Conservation (phyloP, 2,888 invertebrate genomes). For the Melangyna quadrimaculata region DNA sequence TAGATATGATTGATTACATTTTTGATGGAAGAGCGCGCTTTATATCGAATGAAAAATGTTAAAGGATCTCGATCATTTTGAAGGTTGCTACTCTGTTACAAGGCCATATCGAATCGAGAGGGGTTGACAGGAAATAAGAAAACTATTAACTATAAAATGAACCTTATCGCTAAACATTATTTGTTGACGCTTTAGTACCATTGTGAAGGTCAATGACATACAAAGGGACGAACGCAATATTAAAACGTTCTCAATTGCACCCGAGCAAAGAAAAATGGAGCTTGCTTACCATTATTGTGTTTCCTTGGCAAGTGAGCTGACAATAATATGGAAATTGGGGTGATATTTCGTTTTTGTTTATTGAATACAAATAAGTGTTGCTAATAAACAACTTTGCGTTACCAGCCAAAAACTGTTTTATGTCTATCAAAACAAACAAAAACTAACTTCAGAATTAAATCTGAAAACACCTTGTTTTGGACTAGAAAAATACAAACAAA, state of each 20-base stretch:
- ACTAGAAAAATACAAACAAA: background rate
- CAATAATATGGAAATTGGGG: background rate
- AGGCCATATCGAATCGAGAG: too few species aligned
- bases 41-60: too few species aligned
- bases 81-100: too few species aligned
- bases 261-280: background rate
- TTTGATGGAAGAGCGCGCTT: background rate
- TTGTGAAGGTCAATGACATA: too few species aligned
- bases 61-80: too few species aligned
- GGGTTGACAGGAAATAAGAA: too few species aligned
- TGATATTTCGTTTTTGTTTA: background rate
- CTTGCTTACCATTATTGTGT: background rate
- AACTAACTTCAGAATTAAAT: background rate
- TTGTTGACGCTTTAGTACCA: too few species aligned
- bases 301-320: background rate
- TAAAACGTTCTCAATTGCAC: too few species aligned
- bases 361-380: conserved; percentile 1
- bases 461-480: background rate
- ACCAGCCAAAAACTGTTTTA: conserved; percentile 1
- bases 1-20: background rate
- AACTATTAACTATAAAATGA: too few species aligned
- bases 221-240: too few species aligned
- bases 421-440: conserved; percentile 36
- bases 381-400: conserved; percentile 31
- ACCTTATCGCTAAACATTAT: too few species aligned